These are phyloP conservation scores for Hermetia illucens DNA, from an alignment of 1,140 invertebrate genomes.

Conservation along the genomic window DNA sequence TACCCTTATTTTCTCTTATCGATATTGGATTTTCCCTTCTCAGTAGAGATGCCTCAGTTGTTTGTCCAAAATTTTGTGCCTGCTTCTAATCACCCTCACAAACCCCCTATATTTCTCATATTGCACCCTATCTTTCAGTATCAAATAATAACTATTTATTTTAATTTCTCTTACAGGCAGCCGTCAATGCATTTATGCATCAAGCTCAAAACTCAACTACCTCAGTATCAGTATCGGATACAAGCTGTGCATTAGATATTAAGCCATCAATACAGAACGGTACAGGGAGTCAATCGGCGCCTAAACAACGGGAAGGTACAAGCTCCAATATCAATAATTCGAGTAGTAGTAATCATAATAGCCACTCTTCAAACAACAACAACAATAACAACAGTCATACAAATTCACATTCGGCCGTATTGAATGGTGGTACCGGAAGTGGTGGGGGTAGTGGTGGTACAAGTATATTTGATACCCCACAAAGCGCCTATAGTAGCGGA, in stretches of 20 bases:
- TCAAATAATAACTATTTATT: background rate
- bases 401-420: no score
- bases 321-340: constrained; percentile 16
- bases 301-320: constrained; percentile 69
- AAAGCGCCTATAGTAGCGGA: constrained; percentile 2
- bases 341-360: constrained; percentile 13
- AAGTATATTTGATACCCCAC: constrained; percentile 5
- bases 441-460: constrained; percentile 2
- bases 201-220: constrained; percentile 32
- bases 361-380: constrained; percentile 13
- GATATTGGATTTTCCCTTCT: no score
- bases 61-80: no score
- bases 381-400: constrained; percentile 17
- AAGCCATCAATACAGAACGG: constrained; percentile 49
- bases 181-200: constrained; percentile 31
- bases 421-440: constrained; percentile 17
- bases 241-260: constrained; percentile 51
- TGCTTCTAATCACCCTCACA: no score
- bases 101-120: background rate
- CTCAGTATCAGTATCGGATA: constrained; percentile 31
- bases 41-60: no score
- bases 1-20: no score
- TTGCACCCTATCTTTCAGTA: background rate
- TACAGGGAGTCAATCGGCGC: constrained; percentile 28
- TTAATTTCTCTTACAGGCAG: constrained; percentile 15